Base-by-base conservation (phyloP, 2,797 vertebrate genomes). In the Alectoris magna region DNA sequence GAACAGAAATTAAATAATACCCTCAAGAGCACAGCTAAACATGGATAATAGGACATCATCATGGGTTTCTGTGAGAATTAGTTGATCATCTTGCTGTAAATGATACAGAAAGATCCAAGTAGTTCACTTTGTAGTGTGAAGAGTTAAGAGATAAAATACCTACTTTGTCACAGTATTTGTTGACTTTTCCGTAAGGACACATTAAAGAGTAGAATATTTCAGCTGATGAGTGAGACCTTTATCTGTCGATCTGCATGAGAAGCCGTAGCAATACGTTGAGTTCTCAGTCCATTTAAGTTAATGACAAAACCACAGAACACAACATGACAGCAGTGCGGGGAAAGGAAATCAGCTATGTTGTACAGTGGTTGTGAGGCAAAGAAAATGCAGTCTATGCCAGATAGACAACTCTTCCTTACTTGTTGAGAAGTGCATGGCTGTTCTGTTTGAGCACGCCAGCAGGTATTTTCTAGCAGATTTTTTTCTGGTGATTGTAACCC, bases 391-490 rank as follows among this genome's bases (percentile, higher is more conserved):
- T 46, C 19, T 49, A 24, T 49, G 48, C 2, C 7, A 14, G 11
- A 13, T 8, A 56, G 16, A 43, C 5, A 39, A 46, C 23, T 43
- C 27, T 49, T 69, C 41, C 34, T 69, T 21, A 46, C 41, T 9
- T 60, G 34, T 14, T 46, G 46, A 67, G n/a, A 71, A 79, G 62
- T 62, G 23, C 29, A 34, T 63, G 67, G 39, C 38, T 38, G 74
- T 9, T 34, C 62, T 62, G 44, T n/a, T 64, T 0, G 12, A 56
- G 55, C 18, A 51, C 0, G 0, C 14, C 36, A 70, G 24, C 31
- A 27, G 43, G 18, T 23, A 31, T 72, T 88, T 77, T 87, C 29
- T 60, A 75, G 15, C 5, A n/a, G n/a, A 56, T 29, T 0, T 46
- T 60, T 66, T 58, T 31, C 59, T 70, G n/a, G 26, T 29, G 53